Evolutionary conservation across 1,140 invertebrate species (phyloP), one percentile per base, ranked within the genome.

Genomic region (Mamestra configurata): DNA sequence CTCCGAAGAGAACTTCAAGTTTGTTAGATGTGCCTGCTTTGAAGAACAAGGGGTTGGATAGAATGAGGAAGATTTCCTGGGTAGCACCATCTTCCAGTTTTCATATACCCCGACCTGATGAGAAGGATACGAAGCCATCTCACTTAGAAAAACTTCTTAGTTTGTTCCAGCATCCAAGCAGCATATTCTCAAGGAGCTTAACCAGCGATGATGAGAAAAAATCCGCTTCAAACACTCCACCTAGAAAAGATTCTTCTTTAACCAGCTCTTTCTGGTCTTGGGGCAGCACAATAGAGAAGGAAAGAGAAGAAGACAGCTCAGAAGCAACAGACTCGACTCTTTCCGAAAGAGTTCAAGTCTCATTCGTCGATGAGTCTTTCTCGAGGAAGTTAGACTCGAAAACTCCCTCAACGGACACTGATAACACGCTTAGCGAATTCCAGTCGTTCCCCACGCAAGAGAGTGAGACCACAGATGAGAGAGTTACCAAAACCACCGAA

Each of bases 111-210:
- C 90, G 88, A 79, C 87, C 90, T 6, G 93, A 93, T 31, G 94
- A 95, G 0, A 90, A 88, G 64, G 86, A 93, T 4, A 86, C 84
- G n/a, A 95, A 95, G 79, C 95, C 95, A 0, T 93, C 94, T 27
- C 94, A 96, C 82, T 89, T 96, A 37, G 96, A 96, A 79, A 96
- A 96, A 85, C 81, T 96, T 18, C 86, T 96, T 0, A 96, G 95
- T 43, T 80, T 96, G 4, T 96, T 96, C 85, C 95, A 96, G 75
- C 95, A 96, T 83, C 95, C 96, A 6, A 92, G 91, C 40, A 95
- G 90, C 81, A 86, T 96, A 51, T 96, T 96, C 82, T 95, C 94
- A 0, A 92, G 93, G 79, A 84, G 49, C 53, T 85, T 87, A 20
- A 84, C 88, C 0, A 87, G 85, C 20, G 91, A 92, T 7, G 92